Base-by-base conservation (phyloP, 2,113 vertebrate genomes). In the Chelonoidis abingdonii region DNA sequence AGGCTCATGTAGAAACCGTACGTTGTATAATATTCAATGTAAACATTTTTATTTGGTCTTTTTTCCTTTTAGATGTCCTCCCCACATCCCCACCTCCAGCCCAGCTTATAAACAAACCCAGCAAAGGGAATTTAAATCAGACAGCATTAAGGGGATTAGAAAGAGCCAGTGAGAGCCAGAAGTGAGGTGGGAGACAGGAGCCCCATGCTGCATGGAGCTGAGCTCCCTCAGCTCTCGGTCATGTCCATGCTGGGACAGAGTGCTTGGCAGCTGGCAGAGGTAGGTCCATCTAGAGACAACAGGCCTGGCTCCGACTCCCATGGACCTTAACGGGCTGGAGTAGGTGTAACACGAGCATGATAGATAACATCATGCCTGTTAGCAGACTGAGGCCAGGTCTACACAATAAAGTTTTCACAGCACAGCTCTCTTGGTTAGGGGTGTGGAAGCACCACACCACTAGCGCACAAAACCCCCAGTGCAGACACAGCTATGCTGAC, bases 1-100 rank as follows among this genome's bases (percentile, higher is more conserved):
- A 72, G 69, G n/a, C 10, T 41, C 4, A 0, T 2, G 52, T 76
- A 83, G 78, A 86, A 83, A 86, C 7, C 12, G 4, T 3, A 14
- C 0, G 0, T n/a, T 93, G 65, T 72, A 24, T 41, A 79, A 53
- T 0, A 2, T 27, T 49, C 2, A 2, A 19, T 10, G 21, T 78
- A 54, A 88, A 86, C 0, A 0, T 76, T 88, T 89, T 81, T 75
- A 56, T 49, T 12, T 80, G 76, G 10, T 62, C 56, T 80, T 65
- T 19, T 21, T 22, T 54, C 1, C 38, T 59, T 75, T 80, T 6
- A 84, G 47, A 65, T 41, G 4, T 41, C 50, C 29, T 31, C 38
- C 13, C 24, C 22, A 22, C 53, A 22, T 54, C 53, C 53, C 14
- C 21, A 54, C 53, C 53, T 21, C 14, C 54, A 22, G n/a, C 49